phyloP scores from a whole-genome alignment of 2,797 vertebrate genomes.

The Pelochelys cantorii region DNA sequence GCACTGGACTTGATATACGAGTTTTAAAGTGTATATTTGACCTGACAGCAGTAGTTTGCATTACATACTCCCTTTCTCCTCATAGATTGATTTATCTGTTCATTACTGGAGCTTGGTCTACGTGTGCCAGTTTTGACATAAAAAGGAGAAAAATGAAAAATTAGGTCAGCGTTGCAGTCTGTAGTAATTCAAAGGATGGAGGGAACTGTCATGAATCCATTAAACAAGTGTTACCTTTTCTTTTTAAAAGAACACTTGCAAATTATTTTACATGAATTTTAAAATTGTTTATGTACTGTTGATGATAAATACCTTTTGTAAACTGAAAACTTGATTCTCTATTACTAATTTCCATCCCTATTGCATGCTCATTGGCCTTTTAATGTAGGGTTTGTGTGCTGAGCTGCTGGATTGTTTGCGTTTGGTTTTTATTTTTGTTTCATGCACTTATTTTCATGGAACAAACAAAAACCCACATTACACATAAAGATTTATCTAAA shows the following conservation, averaged over 20 bases:
- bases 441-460: background rate
- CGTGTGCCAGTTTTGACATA: fast-evolving
- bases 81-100: background rate
- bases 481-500: background rate
- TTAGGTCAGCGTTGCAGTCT: background rate
- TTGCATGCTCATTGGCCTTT: background rate
- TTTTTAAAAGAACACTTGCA: background rate
- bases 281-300: background rate
- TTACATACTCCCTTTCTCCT: background rate
- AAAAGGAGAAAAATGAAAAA: background rate
- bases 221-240: background rate
- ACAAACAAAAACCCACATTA: background rate
- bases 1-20: background rate
- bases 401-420: background rate
- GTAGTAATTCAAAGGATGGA: background rate
- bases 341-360: background rate
- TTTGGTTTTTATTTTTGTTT: conserved; percentile 12
- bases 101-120: background rate
- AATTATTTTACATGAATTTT: background rate
- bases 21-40: background rate
- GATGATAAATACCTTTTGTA: background rate
- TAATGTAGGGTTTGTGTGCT: background rate
- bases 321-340: background rate
- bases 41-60: background rate
- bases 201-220: background rate